Percentiles rank a stretch among this genome's conserved stretches.
Conservation (phyloP, 2,113 vertebrate species). For the Solea senegalensis region DNA sequence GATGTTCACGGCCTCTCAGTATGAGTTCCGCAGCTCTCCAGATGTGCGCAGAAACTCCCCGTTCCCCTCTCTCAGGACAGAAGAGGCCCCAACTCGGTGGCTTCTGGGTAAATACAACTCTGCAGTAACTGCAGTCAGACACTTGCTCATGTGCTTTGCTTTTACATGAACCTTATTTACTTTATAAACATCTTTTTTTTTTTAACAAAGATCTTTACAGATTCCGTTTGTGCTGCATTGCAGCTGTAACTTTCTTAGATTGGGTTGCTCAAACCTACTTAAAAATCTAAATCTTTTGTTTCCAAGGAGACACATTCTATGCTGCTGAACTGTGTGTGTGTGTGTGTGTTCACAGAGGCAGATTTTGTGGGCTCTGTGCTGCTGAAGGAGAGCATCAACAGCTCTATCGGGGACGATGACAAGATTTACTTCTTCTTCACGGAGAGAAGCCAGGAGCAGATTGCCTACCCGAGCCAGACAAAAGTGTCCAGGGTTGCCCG, state of each 20-base stretch:
- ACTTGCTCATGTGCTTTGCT: too few relatives aligned
- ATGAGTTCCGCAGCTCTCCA: conserved; percentile 91
- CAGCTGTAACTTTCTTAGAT: conserved; percentile 39
- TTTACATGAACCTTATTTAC: neutral
- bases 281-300: conserved; percentile 61
- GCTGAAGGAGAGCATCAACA: conserved; percentile 91
- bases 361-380: conserved; percentile 93
- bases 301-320: conserved; percentile 61
- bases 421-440: conserved; percentile 99
- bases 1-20: conserved; percentile 94
- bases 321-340: conserved; percentile 48
- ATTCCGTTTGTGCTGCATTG: conserved; percentile 8
- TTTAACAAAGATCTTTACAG: neutral
- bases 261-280: conserved; percentile 42
- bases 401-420: conserved; percentile 91
- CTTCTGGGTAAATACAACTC: conserved; percentile 85
- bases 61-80: conserved; percentile 87
- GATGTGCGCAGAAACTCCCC: conserved; percentile 92
- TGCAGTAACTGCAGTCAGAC: too few relatives aligned
- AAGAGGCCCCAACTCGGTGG: conserved; percentile 92
- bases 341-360: conserved; percentile 82
- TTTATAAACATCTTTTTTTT: neutral
- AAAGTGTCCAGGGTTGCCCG: conserved; percentile 92
- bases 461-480: conserved; percentile 87
- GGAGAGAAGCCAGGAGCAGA: conserved; percentile 87